Percentiles rank a stretch among this genome's conserved stretches.
phyloP scores from a whole-genome alignment of 2,797 vertebrate species.

The Amblyopsis hoosieri region DNA sequence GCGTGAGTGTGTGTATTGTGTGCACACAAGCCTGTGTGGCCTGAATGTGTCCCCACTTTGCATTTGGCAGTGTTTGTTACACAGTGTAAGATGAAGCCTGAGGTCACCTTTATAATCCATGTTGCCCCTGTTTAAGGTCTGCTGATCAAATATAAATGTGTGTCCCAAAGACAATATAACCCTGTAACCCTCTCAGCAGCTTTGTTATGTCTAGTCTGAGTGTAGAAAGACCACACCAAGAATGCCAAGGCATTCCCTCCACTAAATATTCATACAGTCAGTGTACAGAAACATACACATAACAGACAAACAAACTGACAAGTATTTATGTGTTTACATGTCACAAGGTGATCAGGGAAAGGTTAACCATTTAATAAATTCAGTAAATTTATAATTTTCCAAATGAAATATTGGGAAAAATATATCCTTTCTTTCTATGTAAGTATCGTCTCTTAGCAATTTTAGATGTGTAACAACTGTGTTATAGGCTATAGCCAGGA shows the following conservation, averaged over 20 bases:
- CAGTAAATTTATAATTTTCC: too few species aligned
- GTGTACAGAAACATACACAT: too few species aligned
- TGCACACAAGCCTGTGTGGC: neutral
- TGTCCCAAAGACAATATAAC: constrained; percentile 46
- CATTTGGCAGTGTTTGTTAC: constrained; percentile 40
- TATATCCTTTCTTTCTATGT: too few species aligned
- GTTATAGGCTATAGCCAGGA: neutral
- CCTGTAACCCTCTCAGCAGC: constrained; percentile 44
- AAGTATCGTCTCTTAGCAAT: too few species aligned
- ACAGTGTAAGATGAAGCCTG: constrained; percentile 59
- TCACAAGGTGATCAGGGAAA: too few species aligned
- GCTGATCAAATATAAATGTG: constrained; percentile 60
- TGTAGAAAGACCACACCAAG: too few species aligned
- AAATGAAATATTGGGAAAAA: too few species aligned
- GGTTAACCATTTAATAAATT: too few species aligned
- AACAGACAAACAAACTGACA: too few species aligned
- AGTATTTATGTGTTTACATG: too few species aligned
- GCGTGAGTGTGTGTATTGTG: constrained; percentile 13
- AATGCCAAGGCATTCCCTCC: too few species aligned
- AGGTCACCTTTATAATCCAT: constrained; percentile 54
- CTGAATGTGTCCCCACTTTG: constrained; percentile 20
- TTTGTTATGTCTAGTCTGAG: constrained; percentile 13
- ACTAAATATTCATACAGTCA: too few species aligned
- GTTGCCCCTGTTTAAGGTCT: constrained; percentile 47
- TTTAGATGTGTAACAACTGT: neutral